These are phyloP conservation scores for Timandra comae DNA, from an alignment of 2,888 invertebrate species.

Conservation along the genomic window DNA sequence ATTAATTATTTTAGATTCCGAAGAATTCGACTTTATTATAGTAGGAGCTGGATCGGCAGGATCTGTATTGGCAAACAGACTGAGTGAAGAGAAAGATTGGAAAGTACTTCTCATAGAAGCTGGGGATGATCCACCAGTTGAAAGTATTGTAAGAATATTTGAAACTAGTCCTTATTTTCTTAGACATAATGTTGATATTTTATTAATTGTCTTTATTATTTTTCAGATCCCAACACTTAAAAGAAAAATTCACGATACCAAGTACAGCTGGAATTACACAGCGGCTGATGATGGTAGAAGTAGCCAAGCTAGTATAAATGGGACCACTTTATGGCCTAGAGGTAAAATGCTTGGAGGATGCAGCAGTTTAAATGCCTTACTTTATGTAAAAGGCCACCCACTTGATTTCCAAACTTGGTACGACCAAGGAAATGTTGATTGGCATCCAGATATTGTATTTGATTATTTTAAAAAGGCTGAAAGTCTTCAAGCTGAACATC, in stretches of 20 bases:
- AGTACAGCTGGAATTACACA: not conserved
- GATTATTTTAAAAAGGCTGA: conserved; percentile 71
- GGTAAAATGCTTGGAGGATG: conserved; percentile 80
- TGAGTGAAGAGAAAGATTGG: conserved; percentile 29
- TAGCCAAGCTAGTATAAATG: not conserved
- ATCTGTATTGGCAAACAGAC: conserved; percentile 31
- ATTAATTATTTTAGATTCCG: conserved; percentile 5
- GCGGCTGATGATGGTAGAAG: not conserved
- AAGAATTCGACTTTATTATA: conserved; percentile 32
- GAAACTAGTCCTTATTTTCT: too few relatives aligned
- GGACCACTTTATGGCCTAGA: not conserved
- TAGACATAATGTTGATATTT: too few relatives aligned
- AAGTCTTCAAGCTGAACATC: conserved; percentile 41
- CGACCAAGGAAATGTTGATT: conserved; percentile 68
- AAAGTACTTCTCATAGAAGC: conserved; percentile 35
- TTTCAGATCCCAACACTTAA: too few relatives aligned
- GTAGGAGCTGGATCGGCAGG: conserved; percentile 35
- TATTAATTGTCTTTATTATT: too few relatives aligned
- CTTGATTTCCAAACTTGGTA: conserved; percentile 74
- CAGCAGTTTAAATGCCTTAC: conserved; percentile 74
- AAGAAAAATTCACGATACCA: too few relatives aligned
- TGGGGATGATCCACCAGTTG: conserved; percentile 30
- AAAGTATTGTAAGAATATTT: conserved; percentile 2
- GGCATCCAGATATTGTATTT: conserved; percentile 68
- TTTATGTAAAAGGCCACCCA: conserved; percentile 71